Percentiles rank a stretch among this genome's conserved stretches.
Evolutionary conservation across 1,140 invertebrate genomes (phyloP).

Genomic region (Ditylenchus dipsaci): DNA sequence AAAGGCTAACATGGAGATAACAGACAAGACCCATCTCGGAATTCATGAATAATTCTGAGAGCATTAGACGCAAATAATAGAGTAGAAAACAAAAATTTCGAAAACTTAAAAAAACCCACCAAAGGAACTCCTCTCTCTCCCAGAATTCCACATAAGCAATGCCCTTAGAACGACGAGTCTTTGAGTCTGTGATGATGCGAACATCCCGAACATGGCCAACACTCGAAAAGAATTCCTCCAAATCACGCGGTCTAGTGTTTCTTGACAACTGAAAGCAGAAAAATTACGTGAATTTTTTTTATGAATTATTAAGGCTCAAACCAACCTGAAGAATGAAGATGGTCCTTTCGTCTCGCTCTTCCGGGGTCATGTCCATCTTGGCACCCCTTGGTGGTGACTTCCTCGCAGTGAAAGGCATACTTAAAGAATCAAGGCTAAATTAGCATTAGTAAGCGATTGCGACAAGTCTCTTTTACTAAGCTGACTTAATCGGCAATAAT

Average conservation of each 20-base stretch:
- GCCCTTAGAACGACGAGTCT: constrained; percentile 95
- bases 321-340: constrained; percentile 92
- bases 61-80: constrained; percentile 12
- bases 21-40: constrained; percentile 9
- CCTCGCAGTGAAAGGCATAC: constrained; percentile 56
- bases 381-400: constrained; percentile 50
- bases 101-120: constrained; percentile 62
- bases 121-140: constrained; percentile 93
- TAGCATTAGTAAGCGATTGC: neutral
- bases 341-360: constrained; percentile 93
- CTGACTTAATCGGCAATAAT: too few species aligned
- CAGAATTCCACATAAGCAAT: constrained; percentile 99
- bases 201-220: constrained; percentile 98
- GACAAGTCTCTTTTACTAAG: too few species aligned
- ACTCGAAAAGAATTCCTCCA: constrained; percentile 98
- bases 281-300: constrained; percentile 24
- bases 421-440: constrained; percentile 37
- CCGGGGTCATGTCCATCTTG: constrained; percentile 74
- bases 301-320: neutral
- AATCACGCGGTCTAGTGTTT: constrained; percentile 82
- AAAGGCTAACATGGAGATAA: neutral
- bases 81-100: neutral
- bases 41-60: too few species aligned
- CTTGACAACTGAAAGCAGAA: constrained; percentile 65
- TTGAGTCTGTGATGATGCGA: constrained; percentile 95